Evolutionary conservation across 2,797 vertebrate species (phyloP).

Genomic region (Choloepus didactylus): DNA sequence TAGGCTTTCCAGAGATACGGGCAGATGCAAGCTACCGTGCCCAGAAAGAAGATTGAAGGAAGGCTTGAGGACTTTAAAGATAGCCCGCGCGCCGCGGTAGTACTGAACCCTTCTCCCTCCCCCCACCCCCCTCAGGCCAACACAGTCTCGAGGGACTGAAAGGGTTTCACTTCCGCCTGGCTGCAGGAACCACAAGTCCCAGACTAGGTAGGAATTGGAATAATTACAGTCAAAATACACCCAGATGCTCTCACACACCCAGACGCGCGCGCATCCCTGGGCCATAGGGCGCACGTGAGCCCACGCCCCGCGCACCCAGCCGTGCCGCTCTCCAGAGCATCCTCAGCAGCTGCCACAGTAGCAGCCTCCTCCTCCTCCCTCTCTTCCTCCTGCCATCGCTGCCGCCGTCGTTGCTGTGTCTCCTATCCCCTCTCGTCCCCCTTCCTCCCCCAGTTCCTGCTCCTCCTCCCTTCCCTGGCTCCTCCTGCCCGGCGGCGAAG

Average conservation of each 20-base stretch:
- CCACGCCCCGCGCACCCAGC: constrained; percentile 53
- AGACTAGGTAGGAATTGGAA: constrained; percentile 78
- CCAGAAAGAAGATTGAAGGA: not conserved
- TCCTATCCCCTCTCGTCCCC: constrained; percentile 58
- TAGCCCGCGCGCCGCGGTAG: not conserved
- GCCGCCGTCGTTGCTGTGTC: not conserved
- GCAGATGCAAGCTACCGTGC: not conserved
- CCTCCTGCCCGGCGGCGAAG: constrained; percentile 63
- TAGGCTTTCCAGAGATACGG: not conserved
- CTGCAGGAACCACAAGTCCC: constrained; percentile 89
- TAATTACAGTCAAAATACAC: constrained; percentile 76
- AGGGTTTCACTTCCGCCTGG: constrained; percentile 89
- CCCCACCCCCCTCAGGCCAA: not conserved
- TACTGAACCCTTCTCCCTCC: not conserved
- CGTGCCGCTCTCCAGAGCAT: constrained; percentile 73
- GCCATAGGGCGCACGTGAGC: constrained; percentile 78
- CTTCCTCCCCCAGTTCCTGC: constrained; percentile 70
- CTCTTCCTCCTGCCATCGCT: not conserved
- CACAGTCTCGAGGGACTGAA: constrained; percentile 76
- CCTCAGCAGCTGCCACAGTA: constrained; percentile 73
- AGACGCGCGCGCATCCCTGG: constrained; percentile 56
- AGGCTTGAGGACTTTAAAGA: not conserved
- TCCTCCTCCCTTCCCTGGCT: constrained; percentile 65
- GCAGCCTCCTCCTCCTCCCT: constrained; percentile 52
- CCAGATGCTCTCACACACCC: constrained; percentile 63